phyloP scores from a whole-genome alignment of 2,888 invertebrate species.

The Nasonia oneida region DNA sequence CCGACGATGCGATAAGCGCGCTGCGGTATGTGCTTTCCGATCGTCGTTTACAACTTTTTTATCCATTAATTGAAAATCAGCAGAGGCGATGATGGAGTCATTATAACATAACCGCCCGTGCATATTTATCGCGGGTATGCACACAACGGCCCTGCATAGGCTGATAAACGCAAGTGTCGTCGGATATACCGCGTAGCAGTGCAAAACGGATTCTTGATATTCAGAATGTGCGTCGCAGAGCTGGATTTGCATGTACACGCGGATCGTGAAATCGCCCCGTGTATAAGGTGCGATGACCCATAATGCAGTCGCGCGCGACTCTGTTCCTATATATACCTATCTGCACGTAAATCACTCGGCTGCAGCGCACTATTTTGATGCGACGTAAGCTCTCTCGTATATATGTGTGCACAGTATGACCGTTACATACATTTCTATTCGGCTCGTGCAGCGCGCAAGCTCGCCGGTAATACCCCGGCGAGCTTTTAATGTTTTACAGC shows the following conservation, averaged over 20 bases:
- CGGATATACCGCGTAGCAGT: not conserved
- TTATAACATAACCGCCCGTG: not conserved
- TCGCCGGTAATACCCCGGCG: constrained; percentile 30
- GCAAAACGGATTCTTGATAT: constrained; percentile 31
- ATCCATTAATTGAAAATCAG: not conserved
- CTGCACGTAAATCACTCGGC: constrained; percentile 29
- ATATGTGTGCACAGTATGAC: constrained; percentile 28
- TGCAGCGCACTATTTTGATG: constrained; percentile 15
- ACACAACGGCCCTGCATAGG: not conserved
- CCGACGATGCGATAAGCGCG: constrained; percentile 41
- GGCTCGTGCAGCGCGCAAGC: constrained; percentile 17
- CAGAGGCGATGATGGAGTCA: too few species aligned
- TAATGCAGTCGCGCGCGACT: not conserved
- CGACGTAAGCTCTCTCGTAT: not conserved
- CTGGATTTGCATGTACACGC: constrained; percentile 25
- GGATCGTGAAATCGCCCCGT: constrained; percentile 29
- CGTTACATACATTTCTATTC: constrained; percentile 45
- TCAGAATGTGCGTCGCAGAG: constrained; percentile 12
- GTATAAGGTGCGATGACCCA: constrained; percentile 27
- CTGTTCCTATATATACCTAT: not conserved
- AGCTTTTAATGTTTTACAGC: constrained; percentile 57
- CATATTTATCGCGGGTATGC: not conserved
- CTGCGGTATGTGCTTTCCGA: not conserved
- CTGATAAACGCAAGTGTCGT: constrained; percentile 1
- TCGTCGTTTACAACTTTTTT: constrained; percentile 19